A percentile compares a stretch with the other conserved stretches of the same genome.
Evolutionary conservation across 92 coral and sea anemone genomes (phyloP).

Genomic region (Porites cylindrica): DNA sequence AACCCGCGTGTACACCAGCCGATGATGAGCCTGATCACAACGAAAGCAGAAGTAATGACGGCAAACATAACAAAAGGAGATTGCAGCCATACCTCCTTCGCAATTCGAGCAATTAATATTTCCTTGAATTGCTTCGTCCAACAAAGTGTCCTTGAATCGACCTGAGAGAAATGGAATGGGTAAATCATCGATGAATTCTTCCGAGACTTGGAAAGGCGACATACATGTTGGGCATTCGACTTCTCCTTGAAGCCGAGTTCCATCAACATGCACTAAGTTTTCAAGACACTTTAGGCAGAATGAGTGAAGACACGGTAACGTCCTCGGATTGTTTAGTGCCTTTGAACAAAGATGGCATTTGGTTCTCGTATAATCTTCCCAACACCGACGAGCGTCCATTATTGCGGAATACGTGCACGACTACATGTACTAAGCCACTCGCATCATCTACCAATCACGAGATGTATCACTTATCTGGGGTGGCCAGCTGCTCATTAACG

Average conservation of each 20-base stretch:
- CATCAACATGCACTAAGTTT: neutral
- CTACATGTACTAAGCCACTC: too few relatives aligned
- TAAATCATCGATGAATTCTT: slow-evolving; percentile 4
- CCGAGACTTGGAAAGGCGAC: slow-evolving; percentile 15
- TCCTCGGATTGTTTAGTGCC: slow-evolving; percentile 13
- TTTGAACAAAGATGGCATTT: neutral
- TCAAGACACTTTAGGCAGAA: slow-evolving; percentile 25
- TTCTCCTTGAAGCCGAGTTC: neutral
- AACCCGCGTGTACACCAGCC: neutral
- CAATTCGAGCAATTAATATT: neutral
- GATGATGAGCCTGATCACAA: slow-evolving; percentile 26
- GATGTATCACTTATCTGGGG: too few relatives aligned
- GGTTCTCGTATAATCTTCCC: neutral
- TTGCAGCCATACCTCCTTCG: neutral
- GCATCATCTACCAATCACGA: too few relatives aligned
- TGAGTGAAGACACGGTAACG: slow-evolving; percentile 29
- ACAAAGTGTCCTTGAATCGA: neutral
- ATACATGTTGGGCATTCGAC: slow-evolving; percentile 7
- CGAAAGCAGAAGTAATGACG: neutral
- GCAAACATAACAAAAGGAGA: slow-evolving; percentile 22
- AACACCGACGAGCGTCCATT: slow-evolving; percentile 10
- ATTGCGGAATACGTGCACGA: neutral
- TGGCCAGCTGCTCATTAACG: too few relatives aligned
- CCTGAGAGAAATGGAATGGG: slow-evolving; percentile 10
- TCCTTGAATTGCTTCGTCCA: neutral